phyloP scores from a whole-genome alignment of 2,888 invertebrate genomes.

The Cheilosia scutellata region DNA sequence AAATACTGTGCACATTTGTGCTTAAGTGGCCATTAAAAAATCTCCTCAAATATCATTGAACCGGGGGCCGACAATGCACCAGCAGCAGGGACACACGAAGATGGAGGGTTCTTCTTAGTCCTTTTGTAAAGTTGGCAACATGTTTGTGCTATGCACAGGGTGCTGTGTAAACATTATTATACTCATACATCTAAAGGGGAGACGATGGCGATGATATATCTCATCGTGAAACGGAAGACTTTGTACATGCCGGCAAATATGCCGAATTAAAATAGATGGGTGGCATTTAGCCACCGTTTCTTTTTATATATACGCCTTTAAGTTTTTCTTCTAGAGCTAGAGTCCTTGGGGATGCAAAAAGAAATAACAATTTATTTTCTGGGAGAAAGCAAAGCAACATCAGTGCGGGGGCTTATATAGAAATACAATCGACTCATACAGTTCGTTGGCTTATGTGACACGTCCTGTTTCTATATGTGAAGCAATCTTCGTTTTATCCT shows the following conservation, averaged over 20 bases:
- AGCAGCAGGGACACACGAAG: neutral
- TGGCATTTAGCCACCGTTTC: slow-evolving; percentile 62
- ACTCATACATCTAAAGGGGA: slow-evolving; percentile 45
- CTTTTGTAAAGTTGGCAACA: slow-evolving; percentile 54
- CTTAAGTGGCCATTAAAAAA: slow-evolving; percentile 74
- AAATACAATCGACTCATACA: slow-evolving; percentile 31
- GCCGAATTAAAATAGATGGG: slow-evolving; percentile 72
- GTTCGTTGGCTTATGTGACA: slow-evolving; percentile 69
- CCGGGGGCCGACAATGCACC: slow-evolving; percentile 46
- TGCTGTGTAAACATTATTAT: slow-evolving; percentile 72
- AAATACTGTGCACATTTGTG: slow-evolving; percentile 72
- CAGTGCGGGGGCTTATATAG: slow-evolving; percentile 12
- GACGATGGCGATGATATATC: slow-evolving; percentile 32
- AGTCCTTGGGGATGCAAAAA: slow-evolving; percentile 35
- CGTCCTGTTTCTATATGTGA: slow-evolving; percentile 41
- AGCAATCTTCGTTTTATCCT: slow-evolving; percentile 36
- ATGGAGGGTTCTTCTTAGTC: slow-evolving; percentile 52
- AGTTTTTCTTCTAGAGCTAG: slow-evolving; percentile 7
- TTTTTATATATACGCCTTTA: slow-evolving; percentile 27
- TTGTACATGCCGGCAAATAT: slow-evolving; percentile 58
- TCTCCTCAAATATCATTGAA: slow-evolving; percentile 70
- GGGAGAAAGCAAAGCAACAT: slow-evolving; percentile 20
- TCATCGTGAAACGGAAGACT: slow-evolving; percentile 51
- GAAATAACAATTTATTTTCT: slow-evolving; percentile 63
- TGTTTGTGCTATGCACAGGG: slow-evolving; percentile 59